Percentiles rank a stretch among this genome's conserved stretches.
Evolutionary conservation across 2,113 vertebrate genomes (phyloP).

Genomic region (Semnornis frantzii): DNA sequence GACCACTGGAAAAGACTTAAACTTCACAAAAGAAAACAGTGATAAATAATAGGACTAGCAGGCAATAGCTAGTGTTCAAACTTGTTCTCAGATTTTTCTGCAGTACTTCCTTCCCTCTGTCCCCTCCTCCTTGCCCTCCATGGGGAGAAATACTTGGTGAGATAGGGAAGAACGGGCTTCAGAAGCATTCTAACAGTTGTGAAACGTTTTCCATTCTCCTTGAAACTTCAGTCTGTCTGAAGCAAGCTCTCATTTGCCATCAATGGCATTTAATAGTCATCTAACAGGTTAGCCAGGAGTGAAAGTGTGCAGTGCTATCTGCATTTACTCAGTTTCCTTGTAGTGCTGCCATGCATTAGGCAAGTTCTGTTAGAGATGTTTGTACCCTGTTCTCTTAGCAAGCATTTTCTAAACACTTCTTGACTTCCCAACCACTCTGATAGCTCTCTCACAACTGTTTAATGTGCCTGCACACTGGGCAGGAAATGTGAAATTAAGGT

Average conservation of each 20-base stretch:
- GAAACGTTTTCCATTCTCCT: not conserved
- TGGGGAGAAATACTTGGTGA: not conserved
- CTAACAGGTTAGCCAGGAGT: not conserved
- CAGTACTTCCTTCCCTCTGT: constrained; percentile 26
- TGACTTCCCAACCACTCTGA: not conserved
- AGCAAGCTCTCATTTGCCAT: not conserved
- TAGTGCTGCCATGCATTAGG: not conserved
- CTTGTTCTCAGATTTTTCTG: constrained; percentile 37
- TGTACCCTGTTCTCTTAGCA: not conserved
- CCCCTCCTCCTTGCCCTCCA: not conserved
- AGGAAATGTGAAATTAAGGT: not conserved
- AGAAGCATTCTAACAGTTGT: not conserved
- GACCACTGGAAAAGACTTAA: not conserved
- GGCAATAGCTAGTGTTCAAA: constrained; percentile 23
- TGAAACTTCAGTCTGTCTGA: not conserved
- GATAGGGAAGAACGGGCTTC: not conserved
- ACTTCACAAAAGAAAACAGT: constrained; percentile 11
- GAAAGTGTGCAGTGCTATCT: not conserved
- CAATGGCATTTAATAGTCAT: not conserved
- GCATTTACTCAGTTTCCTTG: not conserved
- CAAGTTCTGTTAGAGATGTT: not conserved
- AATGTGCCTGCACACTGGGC: not conserved
- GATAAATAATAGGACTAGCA: constrained; percentile 12
- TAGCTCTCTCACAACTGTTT: not conserved
- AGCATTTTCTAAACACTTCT: not conserved